Base-by-base conservation (phyloP, 2,888 invertebrate species). In the Drosophila tripunctata region DNA sequence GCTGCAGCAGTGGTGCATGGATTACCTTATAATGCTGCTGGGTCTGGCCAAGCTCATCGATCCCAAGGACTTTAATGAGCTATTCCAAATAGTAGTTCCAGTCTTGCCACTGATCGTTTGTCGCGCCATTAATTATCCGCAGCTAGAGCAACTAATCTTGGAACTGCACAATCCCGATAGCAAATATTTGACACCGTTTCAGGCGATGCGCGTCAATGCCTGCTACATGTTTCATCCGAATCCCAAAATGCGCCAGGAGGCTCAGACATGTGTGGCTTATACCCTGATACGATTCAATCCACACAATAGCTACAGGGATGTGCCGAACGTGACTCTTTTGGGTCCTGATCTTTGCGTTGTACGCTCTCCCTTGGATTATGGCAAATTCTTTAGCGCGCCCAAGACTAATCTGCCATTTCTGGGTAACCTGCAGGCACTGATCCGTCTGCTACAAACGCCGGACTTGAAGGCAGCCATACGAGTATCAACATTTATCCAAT, bases 391-490 rank as follows among this genome's bases (percentile, higher is more conserved):
- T 27, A 70, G 60, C 5, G 72, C 79, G 30, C 54, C 17, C 51
- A 40, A 64, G 1, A 12, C n/a, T n/a, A n/a, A 21, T 4, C n/a
- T 60, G 4, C 21, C 55, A 0, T 52, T 38, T 1, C 57, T 60
- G 17, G 58, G 51, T 1, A 75, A 70, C 1, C 43, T 90, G 17
- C 66, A 76, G 2, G 79, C 88, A 22, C 58, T 91, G 14, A n/a
- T 90, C 2, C 78, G 84, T 3, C 50, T 91, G 33, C 61, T 91
- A 10, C 72, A 83, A 10, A 75, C 86, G 5, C 60, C 75, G 5
- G 89, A 89, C 48, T 60, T 90, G 2, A 89, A 89, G 27, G 87
- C 89, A 1, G 45, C 80, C 10, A 88, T 91, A 40, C 81, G 90
- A 5, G 90, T 90, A 61, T 90, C 90, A 0, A 43, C 67, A 5